Evolutionary conservation across 2,797 vertebrate species (phyloP).

Genomic region (Denticeps clupeoides): DNA sequence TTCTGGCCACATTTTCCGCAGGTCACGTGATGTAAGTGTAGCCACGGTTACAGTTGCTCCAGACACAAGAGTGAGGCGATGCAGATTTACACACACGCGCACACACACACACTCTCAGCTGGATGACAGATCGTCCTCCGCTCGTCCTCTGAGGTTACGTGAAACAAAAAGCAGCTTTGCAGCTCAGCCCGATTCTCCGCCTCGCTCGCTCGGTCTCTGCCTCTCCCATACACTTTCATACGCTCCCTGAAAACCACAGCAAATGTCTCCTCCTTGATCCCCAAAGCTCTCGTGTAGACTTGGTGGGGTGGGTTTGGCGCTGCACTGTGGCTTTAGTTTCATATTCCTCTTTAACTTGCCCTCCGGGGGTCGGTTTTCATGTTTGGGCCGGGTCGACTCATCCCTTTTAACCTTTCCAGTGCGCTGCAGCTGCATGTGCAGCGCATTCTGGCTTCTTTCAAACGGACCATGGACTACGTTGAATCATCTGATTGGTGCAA

Average conservation of each 20-base stretch:
- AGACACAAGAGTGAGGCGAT: slow-evolving; percentile 9
- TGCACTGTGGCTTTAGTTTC: too few species aligned
- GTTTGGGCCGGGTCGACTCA: too few species aligned
- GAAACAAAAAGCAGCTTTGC: background rate
- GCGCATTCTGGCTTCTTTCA: too few species aligned
- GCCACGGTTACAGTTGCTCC: background rate
- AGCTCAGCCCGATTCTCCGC: background rate
- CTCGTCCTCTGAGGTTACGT: background rate
- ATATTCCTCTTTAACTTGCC: too few species aligned
- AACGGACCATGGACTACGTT: too few species aligned
- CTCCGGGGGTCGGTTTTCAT: too few species aligned
- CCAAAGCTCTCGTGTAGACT: slow-evolving; percentile 1
- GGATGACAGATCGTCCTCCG: background rate
- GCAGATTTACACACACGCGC: background rate
- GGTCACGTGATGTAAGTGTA: too few species aligned
- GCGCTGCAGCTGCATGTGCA: too few species aligned
- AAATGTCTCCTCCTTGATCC: slow-evolving; percentile 4
- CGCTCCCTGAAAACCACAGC: slow-evolving; percentile 1
- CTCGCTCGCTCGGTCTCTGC: background rate
- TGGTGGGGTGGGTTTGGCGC: too few species aligned
- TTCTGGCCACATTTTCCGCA: too few species aligned
- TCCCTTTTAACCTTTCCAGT: too few species aligned
- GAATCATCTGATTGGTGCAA: too few species aligned
- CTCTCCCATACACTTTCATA: background rate
- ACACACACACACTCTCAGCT: background rate